Evolutionary conservation across 2,888 invertebrate species (phyloP).

Genomic region (Cheilosia vernalis): DNA sequence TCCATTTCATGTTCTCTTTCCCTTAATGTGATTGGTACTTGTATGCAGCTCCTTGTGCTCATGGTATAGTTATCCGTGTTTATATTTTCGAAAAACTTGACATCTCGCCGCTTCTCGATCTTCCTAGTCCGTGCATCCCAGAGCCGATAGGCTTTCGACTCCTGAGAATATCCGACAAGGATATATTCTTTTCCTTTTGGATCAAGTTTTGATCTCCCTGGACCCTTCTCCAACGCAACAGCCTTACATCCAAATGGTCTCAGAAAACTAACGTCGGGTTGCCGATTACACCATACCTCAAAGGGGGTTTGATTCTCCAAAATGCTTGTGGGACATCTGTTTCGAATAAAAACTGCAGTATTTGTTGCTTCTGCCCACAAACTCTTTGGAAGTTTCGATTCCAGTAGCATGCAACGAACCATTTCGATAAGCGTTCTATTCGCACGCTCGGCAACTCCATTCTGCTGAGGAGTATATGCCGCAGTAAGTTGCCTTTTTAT

Average conservation of each 20-base stretch:
- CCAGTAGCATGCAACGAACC: conserved; percentile 12
- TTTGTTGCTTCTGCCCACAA: background rate
- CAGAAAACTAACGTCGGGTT: background rate
- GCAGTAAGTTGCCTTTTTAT: conserved; percentile 6
- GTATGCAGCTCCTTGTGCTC: background rate
- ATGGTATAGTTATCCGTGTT: background rate
- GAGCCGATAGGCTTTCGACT: conserved; percentile 7
- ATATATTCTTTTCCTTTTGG: background rate
- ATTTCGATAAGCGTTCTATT: conserved; percentile 6
- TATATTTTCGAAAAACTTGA: background rate
- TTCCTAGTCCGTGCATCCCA: background rate
- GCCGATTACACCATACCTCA: too few species aligned
- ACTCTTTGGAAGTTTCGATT: conserved; percentile 1
- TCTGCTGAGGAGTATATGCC: conserved; percentile 15
- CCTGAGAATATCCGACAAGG: background rate
- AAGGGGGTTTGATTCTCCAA: too few species aligned
- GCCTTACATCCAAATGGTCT: background rate
- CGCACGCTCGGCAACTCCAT: conserved; percentile 9
- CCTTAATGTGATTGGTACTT: background rate
- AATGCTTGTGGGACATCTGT: too few species aligned
- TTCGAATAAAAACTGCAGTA: too few species aligned
- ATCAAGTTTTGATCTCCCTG: background rate
- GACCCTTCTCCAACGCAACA: too few species aligned
- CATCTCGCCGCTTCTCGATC: background rate
- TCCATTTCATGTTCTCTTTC: background rate